Evolutionary conservation across 2,113 vertebrate species (phyloP).

Genomic region (Rhadina sibilatrix): DNA sequence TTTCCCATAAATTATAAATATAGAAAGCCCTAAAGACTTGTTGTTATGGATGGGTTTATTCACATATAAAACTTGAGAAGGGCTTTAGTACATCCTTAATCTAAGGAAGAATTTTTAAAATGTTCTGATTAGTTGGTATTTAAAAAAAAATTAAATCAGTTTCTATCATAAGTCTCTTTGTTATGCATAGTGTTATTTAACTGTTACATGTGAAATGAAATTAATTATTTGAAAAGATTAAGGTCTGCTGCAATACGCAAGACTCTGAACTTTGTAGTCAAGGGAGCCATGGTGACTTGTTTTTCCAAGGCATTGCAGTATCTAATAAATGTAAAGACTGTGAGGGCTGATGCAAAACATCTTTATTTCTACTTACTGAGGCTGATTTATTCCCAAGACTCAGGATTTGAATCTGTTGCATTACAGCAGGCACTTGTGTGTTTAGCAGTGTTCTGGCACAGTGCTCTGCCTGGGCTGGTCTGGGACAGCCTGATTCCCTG

Average conservation of each 20-base stretch:
- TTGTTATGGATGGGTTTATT: background rate
- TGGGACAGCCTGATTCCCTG: rapidly evolving
- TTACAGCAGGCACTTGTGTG: background rate
- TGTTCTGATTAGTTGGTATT: background rate
- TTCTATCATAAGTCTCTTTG: background rate
- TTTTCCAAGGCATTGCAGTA: background rate
- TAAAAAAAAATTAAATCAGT: background rate
- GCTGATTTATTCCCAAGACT: background rate
- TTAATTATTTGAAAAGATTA: background rate
- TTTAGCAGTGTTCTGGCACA: background rate
- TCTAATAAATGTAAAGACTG: background rate
- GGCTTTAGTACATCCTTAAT: background rate
- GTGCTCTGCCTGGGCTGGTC: background rate
- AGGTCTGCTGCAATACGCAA: background rate
- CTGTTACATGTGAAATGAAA: background rate
- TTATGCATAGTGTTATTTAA: background rate
- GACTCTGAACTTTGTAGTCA: background rate
- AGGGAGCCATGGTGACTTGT: background rate
- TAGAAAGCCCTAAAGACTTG: background rate
- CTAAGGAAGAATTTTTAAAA: background rate
- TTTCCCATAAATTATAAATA: background rate
- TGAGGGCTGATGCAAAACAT: background rate
- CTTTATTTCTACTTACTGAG: background rate
- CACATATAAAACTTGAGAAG: background rate
- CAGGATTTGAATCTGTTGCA: background rate